Conservation (phyloP, 1,140 invertebrate species). For the Apis florea region DNA sequence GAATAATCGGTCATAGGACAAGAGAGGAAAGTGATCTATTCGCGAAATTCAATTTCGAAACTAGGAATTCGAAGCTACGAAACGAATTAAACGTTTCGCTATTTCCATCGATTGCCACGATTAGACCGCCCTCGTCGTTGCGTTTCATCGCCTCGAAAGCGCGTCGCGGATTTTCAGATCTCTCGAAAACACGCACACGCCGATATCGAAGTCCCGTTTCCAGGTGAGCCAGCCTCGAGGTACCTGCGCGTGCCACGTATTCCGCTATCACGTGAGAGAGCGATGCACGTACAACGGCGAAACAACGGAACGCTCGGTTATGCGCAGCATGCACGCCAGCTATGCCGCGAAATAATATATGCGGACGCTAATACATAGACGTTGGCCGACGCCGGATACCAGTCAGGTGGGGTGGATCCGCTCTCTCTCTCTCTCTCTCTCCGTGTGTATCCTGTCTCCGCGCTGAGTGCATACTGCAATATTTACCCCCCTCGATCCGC, state of each 20-base stretch:
- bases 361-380: slow-evolving; percentile 76
- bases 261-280: slow-evolving; percentile 53
- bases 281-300: slow-evolving; percentile 51
- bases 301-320: slow-evolving; percentile 53
- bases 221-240: slow-evolving; percentile 28
- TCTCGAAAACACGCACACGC: not conserved
- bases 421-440: too few species aligned
- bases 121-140: not conserved
- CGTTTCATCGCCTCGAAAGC: not conserved
- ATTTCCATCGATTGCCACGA: not conserved
- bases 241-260: slow-evolving; percentile 62
- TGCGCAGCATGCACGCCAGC: slow-evolving; percentile 58
- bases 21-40: too few species aligned
- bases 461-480: slow-evolving; percentile 78
- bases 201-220: not conserved
- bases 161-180: slow-evolving; percentile 2
- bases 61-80: not conserved
- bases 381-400: slow-evolving; percentile 53
- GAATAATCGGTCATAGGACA: too few species aligned
- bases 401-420: slow-evolving; percentile 11
- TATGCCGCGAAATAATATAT: slow-evolving; percentile 77
- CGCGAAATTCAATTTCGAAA: not conserved
- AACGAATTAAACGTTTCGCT: not conserved
- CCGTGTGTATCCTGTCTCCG: slow-evolving; percentile 71
- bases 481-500: slow-evolving; percentile 69